These are phyloP conservation scores for Onychorhynchus coronatus DNA, from an alignment of 2,113 vertebrate species.

Conservation along the genomic window DNA sequence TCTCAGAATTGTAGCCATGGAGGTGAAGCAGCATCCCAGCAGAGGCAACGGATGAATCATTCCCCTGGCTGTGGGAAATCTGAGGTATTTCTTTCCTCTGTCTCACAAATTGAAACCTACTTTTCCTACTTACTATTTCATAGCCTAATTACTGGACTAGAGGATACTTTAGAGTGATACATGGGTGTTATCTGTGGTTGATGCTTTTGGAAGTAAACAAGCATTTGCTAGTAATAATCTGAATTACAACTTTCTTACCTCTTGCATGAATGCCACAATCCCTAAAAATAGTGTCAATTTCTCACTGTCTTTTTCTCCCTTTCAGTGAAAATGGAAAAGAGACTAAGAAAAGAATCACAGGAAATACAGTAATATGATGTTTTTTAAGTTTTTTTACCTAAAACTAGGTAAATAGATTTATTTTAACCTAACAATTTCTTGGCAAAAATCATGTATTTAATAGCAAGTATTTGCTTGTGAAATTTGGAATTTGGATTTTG, in stretches of 20 bases:
- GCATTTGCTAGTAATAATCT: not conserved
- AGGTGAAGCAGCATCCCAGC: not conserved
- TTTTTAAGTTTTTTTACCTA: not conserved
- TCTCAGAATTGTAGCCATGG: rapidly evolving
- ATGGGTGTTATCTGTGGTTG: not conserved
- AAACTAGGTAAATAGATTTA: not conserved
- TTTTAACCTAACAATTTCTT: not conserved
- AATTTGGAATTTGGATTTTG: not conserved
- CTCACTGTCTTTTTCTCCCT: not conserved
- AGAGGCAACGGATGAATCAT: not conserved
- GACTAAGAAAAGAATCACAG: not conserved
- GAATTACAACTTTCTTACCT: not conserved
- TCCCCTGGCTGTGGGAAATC: not conserved
- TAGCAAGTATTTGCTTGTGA: not conserved
- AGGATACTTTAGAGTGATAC: not conserved
- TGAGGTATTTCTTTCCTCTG: not conserved
- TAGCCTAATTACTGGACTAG: not conserved
- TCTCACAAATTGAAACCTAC: not conserved
- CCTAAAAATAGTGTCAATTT: not conserved
- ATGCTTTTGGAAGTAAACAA: not conserved
- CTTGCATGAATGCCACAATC: not conserved
- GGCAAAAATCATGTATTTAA: not conserved
- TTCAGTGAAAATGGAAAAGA: not conserved
- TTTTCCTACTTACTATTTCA: not conserved
- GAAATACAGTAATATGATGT: not conserved